Conservation (phyloP, 2,113 vertebrate species). For the Chloroceryle aenea region DNA sequence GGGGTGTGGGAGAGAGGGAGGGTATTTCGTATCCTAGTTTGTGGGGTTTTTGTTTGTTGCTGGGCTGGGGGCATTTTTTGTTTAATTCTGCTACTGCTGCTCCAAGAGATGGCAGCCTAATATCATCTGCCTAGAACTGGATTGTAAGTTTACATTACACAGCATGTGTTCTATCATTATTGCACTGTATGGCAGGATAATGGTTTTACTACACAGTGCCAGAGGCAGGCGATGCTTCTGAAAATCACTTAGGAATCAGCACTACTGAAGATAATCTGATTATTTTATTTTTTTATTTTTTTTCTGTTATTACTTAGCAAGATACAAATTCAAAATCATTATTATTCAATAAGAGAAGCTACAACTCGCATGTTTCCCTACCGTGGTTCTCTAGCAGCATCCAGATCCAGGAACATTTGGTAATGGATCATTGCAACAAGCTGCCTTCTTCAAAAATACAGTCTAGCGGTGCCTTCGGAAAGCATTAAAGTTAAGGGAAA, state of each 20-base stretch:
- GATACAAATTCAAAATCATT: constrained; percentile 22
- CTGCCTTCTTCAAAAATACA: background rate
- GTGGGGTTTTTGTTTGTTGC: background rate
- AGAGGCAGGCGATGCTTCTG: constrained; percentile 61
- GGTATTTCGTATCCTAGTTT: background rate
- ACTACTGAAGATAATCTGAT: constrained; percentile 28
- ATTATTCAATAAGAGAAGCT: background rate
- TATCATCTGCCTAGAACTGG: constrained; percentile 50
- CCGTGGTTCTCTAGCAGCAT: background rate
- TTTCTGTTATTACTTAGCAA: constrained; percentile 10
- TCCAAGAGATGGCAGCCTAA: constrained; percentile 64
- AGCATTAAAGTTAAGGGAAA: background rate
- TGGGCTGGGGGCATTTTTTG: background rate
- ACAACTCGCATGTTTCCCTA: background rate
- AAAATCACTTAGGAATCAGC: constrained; percentile 70
- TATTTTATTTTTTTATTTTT: background rate
- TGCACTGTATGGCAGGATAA: constrained; percentile 48
- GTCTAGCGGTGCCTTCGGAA: background rate
- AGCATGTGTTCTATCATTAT: constrained; percentile 67
- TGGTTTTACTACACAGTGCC: constrained; percentile 56
- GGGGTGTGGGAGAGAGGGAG: background rate
- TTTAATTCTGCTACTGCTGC: background rate
- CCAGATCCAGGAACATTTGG: background rate
- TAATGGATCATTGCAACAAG: background rate
- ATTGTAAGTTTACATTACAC: constrained; percentile 68